Evolutionary conservation across 2,888 invertebrate genomes (phyloP).

Genomic region (Sinelater perroti): DNA sequence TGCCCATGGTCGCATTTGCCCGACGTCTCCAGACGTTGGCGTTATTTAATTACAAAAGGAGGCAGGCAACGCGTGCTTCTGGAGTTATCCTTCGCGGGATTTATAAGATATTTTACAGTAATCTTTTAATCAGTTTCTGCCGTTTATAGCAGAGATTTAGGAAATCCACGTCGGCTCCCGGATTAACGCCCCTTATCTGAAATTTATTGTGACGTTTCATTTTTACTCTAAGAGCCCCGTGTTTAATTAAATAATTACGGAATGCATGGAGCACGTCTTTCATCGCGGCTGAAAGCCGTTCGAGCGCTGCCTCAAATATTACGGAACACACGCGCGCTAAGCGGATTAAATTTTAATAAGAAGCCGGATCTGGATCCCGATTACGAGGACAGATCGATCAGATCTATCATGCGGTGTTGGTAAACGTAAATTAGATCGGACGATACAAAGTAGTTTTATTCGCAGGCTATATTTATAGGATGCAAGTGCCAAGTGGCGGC

Average conservation of each 20-base stretch:
- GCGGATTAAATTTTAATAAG: slow-evolving; percentile 5
- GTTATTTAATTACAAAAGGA: slow-evolving; percentile 14
- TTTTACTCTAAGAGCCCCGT: slow-evolving; percentile 24
- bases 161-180: slow-evolving; percentile 11
- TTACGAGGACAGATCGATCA: slow-evolving; percentile 8
- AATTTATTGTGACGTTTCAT: slow-evolving; percentile 32
- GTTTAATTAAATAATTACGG: slow-evolving; percentile 29
- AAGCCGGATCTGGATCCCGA: not conserved
- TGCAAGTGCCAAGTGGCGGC: slow-evolving; percentile 27
- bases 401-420: slow-evolving; percentile 11
- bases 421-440: slow-evolving; percentile 20
- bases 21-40: slow-evolving; percentile 3
- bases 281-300: slow-evolving; percentile 21
- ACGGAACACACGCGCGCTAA: slow-evolving; percentile 15
- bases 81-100: slow-evolving; percentile 8
- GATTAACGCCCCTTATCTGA: slow-evolving; percentile 18
- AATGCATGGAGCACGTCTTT: slow-evolving; percentile 18
- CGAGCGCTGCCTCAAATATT: slow-evolving; percentile 6
- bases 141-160: slow-evolving; percentile 28
- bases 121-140: slow-evolving; percentile 25
- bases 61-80: slow-evolving; percentile 19
- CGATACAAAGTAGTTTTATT: slow-evolving; percentile 26
- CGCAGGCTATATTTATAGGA: slow-evolving; percentile 24
- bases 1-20: too few species aligned
- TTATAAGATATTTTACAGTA: slow-evolving; percentile 29